Base-by-base conservation (phyloP, 2,113 vertebrate species). In the Mesembrinibis cayennensis region DNA sequence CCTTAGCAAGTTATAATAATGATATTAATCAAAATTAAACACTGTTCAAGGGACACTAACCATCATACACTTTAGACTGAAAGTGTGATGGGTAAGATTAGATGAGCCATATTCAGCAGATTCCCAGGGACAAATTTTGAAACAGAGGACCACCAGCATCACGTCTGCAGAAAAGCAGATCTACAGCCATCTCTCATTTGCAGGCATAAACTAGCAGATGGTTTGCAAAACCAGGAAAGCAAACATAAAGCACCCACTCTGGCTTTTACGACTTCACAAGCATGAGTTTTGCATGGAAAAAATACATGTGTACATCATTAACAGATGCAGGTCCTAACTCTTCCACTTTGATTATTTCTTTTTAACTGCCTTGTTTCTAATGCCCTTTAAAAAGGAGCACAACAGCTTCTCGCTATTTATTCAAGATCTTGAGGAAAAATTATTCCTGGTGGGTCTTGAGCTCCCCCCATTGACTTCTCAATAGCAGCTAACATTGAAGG, bases 401-500 rank as follows among this genome's bases (percentile, higher is more conserved):
- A 89, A 89, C 3, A 0, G 40, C 20, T 70, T 87, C 78, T 93
- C 45, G 12, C 40, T 70, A 18, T 76, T 95, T 93, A 63, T 79
- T 87, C 49, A 76, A 80, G 36, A 79, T 56, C 65, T 77, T 70
- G 62, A 90, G 65, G 52, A 76, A 93, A 91, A 94, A 85, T n/a
- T 69, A 82, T 89, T 95, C 94, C 84, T 87, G 22, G 66, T 80
- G 70, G 65, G 91, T 87, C 95, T 91, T 96, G 96, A 95, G 95
- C 95, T 97, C 87, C 95, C 97, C 91, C 91, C 89, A 93, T 82
- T 70, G 93, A 94, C 89, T 95, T 87, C 61, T 94, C 83, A 82
- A 65, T 49, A 87, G 66, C 59, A 95, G 77, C 45, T 92, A 82
- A 70, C 49, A 80, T 53, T 17, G 15, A 93, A 50, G 52, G 32